Conservation (phyloP, 2,888 invertebrate genomes). For the Podotricha telesiphe region DNA sequence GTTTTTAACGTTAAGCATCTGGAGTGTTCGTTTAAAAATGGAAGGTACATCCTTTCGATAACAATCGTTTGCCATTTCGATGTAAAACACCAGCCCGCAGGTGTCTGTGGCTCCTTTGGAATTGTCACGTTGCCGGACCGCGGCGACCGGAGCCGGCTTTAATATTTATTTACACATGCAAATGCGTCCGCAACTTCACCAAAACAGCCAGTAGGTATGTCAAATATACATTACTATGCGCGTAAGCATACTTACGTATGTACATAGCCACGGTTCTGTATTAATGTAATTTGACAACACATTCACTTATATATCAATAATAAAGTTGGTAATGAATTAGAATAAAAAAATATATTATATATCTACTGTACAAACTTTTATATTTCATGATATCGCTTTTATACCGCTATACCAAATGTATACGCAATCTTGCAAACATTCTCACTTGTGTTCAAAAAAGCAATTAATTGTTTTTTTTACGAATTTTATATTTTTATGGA, state of each 20-base stretch:
- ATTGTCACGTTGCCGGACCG: slow-evolving; percentile 51
- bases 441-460: not conserved
- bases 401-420: not conserved
- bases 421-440: no score
- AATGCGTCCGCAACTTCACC: slow-evolving; percentile 51
- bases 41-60: slow-evolving; percentile 48
- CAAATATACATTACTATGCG: slow-evolving; percentile 7
- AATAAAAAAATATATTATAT: not conserved
- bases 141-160: slow-evolving; percentile 56
- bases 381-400: not conserved
- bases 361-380: not conserved
- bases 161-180: slow-evolving; percentile 76
- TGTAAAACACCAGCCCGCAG: slow-evolving; percentile 59
- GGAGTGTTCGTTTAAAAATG: no score
- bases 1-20: not conserved
- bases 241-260: not conserved
- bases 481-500: not conserved
- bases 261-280: not conserved
- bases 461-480: not conserved
- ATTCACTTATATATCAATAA: no score
- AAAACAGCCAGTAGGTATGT: slow-evolving; percentile 2
- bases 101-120: slow-evolving; percentile 58
- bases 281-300: not conserved
- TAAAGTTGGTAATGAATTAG: not conserved
- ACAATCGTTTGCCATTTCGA: slow-evolving; percentile 45